phyloP scores from a whole-genome alignment of 2,888 invertebrate genomes.

The Tromatobia lineatoria region DNA sequence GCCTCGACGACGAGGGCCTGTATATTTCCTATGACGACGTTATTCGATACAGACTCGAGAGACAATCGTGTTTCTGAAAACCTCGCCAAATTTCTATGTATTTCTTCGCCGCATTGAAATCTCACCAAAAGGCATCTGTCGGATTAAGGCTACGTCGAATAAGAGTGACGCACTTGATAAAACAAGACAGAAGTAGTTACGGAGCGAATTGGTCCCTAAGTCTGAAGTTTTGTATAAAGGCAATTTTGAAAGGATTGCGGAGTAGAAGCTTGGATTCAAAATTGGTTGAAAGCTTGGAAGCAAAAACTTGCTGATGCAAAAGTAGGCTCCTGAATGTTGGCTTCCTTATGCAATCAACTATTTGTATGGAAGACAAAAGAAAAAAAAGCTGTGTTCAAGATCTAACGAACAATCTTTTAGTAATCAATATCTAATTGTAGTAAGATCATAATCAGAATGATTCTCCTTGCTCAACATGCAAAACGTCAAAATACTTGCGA shows the following conservation, averaged over 20 bases:
- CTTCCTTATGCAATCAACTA: too few relatives aligned
- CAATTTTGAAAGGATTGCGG: background rate
- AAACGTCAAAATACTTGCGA: too few relatives aligned
- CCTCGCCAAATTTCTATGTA: slow-evolving; percentile 13
- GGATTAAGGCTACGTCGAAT: slow-evolving; percentile 6
- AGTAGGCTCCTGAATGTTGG: too few relatives aligned
- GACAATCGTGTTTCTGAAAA: slow-evolving; percentile 69
- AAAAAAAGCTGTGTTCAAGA: background rate
- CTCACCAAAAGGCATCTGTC: slow-evolving; percentile 18
- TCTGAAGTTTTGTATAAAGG: background rate
- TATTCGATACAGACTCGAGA: slow-evolving; percentile 72
- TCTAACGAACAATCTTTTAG: too few relatives aligned
- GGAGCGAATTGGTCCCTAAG: background rate
- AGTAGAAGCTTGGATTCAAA: too few relatives aligned
- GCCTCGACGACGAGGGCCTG: slow-evolving; percentile 35
- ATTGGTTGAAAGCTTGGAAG: too few relatives aligned
- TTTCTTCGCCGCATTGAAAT: slow-evolving; percentile 2
- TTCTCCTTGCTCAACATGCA: too few relatives aligned
- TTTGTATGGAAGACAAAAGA: background rate
- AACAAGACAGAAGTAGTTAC: background rate
- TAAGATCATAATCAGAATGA: too few relatives aligned
- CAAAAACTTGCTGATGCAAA: too few relatives aligned
- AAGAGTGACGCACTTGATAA: background rate
- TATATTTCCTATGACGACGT: slow-evolving; percentile 69
- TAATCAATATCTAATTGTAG: too few relatives aligned